phyloP scores from a whole-genome alignment of 2,797 vertebrate genomes.

The Acipenser transmontanus region DNA sequence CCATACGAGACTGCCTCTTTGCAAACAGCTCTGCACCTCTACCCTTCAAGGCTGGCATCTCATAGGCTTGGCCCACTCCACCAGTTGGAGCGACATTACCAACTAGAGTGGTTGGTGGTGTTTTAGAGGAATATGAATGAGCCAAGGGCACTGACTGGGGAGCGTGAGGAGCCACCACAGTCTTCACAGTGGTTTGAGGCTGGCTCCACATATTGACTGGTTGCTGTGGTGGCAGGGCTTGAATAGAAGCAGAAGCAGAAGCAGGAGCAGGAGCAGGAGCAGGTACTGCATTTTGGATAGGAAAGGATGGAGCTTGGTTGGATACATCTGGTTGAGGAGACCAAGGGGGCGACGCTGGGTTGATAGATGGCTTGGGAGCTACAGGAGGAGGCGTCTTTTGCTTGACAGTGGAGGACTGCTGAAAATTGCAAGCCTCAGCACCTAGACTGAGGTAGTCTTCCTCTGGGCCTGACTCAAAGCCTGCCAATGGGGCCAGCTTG shows the following conservation, averaged over 20 bases:
- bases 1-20: constrained; percentile 93
- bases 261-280: constrained; percentile 36
- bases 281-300: constrained; percentile 61
- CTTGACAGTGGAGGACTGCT: constrained; percentile 73
- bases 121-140: constrained; percentile 52
- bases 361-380: constrained; percentile 84
- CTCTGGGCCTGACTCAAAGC: constrained; percentile 85
- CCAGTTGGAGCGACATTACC: constrained; percentile 46
- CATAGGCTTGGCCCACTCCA: constrained; percentile 62
- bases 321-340: constrained; percentile 56
- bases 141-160: constrained; percentile 42
- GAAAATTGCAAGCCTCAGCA: constrained; percentile 97
- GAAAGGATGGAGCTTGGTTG: constrained; percentile 65
- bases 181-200: too few relatives aligned
- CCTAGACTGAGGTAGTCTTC: constrained; percentile 98
- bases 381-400: constrained; percentile 90
- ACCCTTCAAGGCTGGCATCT: constrained; percentile 82
- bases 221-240: too few relatives aligned
- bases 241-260: too few relatives aligned
- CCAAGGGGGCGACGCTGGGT: constrained; percentile 77
- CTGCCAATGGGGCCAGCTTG: constrained; percentile 60
- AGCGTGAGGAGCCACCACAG: too few relatives aligned
- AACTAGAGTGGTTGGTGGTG: constrained; percentile 57
- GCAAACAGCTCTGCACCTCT: constrained; percentile 96
- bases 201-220: too few relatives aligned